Base-by-base conservation (phyloP, 2,888 invertebrate species). In the Cheilosia grossa region DNA sequence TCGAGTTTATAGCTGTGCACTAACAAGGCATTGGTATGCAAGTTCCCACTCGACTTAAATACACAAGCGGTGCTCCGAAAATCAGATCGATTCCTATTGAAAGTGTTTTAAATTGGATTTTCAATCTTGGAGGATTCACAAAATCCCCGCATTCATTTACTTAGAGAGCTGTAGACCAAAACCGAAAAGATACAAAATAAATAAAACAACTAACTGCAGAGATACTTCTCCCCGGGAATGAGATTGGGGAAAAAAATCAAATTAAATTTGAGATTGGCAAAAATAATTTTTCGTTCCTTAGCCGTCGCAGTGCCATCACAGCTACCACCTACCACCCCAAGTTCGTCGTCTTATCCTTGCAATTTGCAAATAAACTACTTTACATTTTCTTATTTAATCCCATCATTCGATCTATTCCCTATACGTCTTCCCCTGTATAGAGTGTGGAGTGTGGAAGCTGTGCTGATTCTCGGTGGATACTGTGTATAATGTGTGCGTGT, bases 281-380 rank as follows among this genome's bases (percentile, higher is more conserved):
- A 85, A 85, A 85, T 81, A 81, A 81, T 85, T 85, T 85, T 77
- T 81, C 85, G 75, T 85, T 67, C 66, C 72, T 72, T 72, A 81
- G 72, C 81, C 79, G 58, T 66, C 66, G 49, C 47, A 51, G 24
- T 61, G 75, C 51, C 75, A 67, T 66, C 73, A 75, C 73, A 40
- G 69, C 59, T 54, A 59, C 21, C 54, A n/a, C 53, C 67, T 53
- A 58, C 66, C 49, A 72, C 78, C 82, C 80, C 59, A 67, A 64
- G 58, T 56, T 51, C 75, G 59, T 69, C 85, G 81, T 77, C 82
- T 77, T 82, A 86, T 86, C 86, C 82, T 78, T 86, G 81, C 86
- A 86, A 86, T 82, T 86, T 86, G 86, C 81, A 86, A 86, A 86
- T 86, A 82, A 86, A 86, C 86, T 86, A 82, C 86, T 86, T 86